A percentile compares a stretch with the other conserved stretches of the same genome.
phyloP scores from a whole-genome alignment of 2,888 invertebrate genomes.

The Melinaea menophilus region DNA sequence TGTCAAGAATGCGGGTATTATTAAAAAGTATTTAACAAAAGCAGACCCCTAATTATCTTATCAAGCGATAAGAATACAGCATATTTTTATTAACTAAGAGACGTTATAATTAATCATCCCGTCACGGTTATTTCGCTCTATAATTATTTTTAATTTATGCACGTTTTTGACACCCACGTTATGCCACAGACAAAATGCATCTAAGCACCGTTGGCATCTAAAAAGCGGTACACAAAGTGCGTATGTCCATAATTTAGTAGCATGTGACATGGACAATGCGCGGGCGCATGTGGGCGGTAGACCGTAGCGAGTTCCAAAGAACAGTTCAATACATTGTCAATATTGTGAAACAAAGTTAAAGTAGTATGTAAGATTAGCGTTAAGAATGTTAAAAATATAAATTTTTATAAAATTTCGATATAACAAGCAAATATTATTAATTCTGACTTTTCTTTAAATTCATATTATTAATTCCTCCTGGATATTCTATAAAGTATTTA shows the following conservation, averaged over 20 bases:
- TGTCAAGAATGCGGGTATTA: slow-evolving; percentile 9
- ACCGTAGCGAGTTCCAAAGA: slow-evolving; percentile 26
- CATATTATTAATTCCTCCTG: too few relatives aligned
- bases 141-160: slow-evolving; percentile 38
- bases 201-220: slow-evolving; percentile 8
- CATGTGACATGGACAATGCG: slow-evolving; percentile 26
- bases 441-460: too few relatives aligned
- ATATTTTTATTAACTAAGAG: slow-evolving; percentile 14
- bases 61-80: slow-evolving; percentile 13
- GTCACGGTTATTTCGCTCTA: slow-evolving; percentile 16
- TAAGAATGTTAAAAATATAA: too few relatives aligned
- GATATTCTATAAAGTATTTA: too few relatives aligned
- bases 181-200: slow-evolving; percentile 24
- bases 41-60: slow-evolving; percentile 6
- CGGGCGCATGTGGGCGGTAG: slow-evolving; percentile 32
- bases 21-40: slow-evolving; percentile 6
- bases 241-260: slow-evolving; percentile 26
- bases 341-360: slow-evolving; percentile 5
- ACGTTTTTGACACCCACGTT: slow-evolving; percentile 38
- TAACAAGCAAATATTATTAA: too few relatives aligned
- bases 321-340: slow-evolving; percentile 16
- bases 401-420: too few relatives aligned
- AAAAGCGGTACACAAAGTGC: slow-evolving; percentile 22
- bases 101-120: slow-evolving; percentile 24
- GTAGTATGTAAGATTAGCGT: neutral